These are phyloP conservation scores for Sula dactylatra DNA, from an alignment of 2,113 vertebrate genomes.

Conservation along the genomic window DNA sequence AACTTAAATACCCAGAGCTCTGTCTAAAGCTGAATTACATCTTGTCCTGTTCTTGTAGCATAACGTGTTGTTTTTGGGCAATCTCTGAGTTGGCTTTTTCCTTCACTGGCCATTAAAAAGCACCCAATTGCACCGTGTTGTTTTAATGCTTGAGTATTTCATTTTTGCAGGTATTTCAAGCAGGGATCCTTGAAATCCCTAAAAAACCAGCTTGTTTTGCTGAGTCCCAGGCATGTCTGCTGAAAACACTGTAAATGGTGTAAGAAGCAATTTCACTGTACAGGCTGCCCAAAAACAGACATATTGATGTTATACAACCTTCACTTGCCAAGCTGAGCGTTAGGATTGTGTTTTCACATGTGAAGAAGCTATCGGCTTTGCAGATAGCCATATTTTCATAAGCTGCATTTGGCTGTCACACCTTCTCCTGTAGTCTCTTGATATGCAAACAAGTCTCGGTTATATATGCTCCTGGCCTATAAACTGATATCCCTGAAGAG, in stretches of 20 bases:
- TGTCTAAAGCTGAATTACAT: not conserved
- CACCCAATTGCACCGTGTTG: not conserved
- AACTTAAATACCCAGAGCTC: not conserved
- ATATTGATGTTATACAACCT: slow-evolving; percentile 32
- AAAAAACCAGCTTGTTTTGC: not conserved
- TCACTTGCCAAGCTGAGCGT: slow-evolving; percentile 8
- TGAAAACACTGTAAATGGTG: not conserved
- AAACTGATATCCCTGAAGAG: slow-evolving; percentile 41
- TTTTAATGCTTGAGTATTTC: not conserved
- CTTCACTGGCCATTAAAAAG: not conserved
- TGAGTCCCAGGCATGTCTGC: not conserved
- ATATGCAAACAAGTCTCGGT: slow-evolving; percentile 49
- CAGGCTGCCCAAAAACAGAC: slow-evolving; percentile 16
- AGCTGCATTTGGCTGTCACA: slow-evolving; percentile 54
- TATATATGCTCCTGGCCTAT: slow-evolving; percentile 29
- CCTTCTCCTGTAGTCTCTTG: slow-evolving; percentile 48
- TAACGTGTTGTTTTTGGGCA: not conserved
- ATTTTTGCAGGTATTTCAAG: not conserved
- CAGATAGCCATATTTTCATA: slow-evolving; percentile 47
- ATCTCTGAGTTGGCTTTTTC: not conserved
- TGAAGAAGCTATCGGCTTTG: not conserved
- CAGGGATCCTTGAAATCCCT: not conserved
- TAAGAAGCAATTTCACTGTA: not conserved
- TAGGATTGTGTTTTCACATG: slow-evolving; percentile 31
- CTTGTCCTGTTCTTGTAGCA: not conserved